phyloP scores from a whole-genome alignment of 2,113 vertebrate species.

The Cichladusa arquata region DNA sequence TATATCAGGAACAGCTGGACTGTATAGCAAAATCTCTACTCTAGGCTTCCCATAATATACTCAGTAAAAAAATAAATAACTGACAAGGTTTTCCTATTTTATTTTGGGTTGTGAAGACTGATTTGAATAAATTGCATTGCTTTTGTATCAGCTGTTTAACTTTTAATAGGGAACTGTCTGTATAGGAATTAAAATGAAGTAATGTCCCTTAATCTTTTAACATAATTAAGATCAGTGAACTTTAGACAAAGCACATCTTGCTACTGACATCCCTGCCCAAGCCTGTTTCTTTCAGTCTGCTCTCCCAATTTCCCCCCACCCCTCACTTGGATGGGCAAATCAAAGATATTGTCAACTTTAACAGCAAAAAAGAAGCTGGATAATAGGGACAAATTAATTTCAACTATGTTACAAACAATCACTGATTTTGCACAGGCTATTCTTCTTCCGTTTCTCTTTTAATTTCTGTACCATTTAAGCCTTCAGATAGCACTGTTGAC shows the following conservation, averaged over 20 bases:
- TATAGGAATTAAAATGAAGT: background rate
- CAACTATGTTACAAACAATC: background rate
- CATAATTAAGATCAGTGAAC: slow-evolving; percentile 11
- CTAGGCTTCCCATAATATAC: background rate
- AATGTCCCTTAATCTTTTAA: background rate
- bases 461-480: background rate
- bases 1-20: background rate
- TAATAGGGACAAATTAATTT: background rate
- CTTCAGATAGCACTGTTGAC: background rate
- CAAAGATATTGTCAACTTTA: background rate
- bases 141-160: background rate
- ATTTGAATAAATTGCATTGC: background rate
- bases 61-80: background rate
- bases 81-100: background rate
- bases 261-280: background rate
- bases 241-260: background rate
- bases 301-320: rapidly evolving
- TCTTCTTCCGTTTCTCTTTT: background rate
- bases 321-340: background rate
- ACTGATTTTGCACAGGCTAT: background rate
- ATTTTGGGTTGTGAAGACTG: background rate
- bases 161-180: background rate
- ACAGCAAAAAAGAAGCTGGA: background rate
- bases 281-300: background rate
- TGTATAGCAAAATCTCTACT: background rate